Base-by-base conservation (phyloP, 2,113 vertebrate genomes). In the Toxotes jaculatrix region DNA sequence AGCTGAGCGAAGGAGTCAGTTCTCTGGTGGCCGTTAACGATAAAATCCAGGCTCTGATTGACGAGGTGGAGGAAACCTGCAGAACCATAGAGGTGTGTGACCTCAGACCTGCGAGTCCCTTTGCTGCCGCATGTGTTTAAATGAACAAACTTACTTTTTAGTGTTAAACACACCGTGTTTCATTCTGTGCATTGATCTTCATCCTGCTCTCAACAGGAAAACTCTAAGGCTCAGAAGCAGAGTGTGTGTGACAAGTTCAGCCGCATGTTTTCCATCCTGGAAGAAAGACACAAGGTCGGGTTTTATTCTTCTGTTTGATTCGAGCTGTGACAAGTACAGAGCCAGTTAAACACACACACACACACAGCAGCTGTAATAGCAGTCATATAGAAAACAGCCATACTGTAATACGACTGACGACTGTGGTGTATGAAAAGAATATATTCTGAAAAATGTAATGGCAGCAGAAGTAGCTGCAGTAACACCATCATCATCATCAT, bases 161-260 rank as follows among this genome's bases (percentile, higher is more conserved):
- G 27, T 27, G 27, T 27, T 27, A 38, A 38, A 38, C 36, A 43
- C 2, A 27, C 27, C 27, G 27, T 27, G 0, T 21, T 31, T 7
- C 42, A 49, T 67, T 56, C 32, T 45, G 17, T 38, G 23, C 12
- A 4, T 17, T 7, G 3, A 40, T 10, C 21, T 42, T n/a, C 10
- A 1, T 12, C 60, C 6, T 36, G 0, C 4, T 8, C 21, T 62
- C 21, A 31, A 42, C 90, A 96, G 96, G 93, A 95, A 10, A 95
- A 93, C 77, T 70, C 89, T 74, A 82, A 80, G 63, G 82, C 61
- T 21, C 95, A 95, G 92, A 96, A 95, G 79, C 94, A 95, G 83
- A 92, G 45, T 0, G 83, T 96, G 55, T 89, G 91, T 42, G 95
- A 96, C 67, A 91, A 84, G 86, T 95, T 96, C 79, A 80, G 82